These are phyloP conservation scores for Falco concolor DNA, from an alignment of 2,797 vertebrate genomes.

Conservation along the genomic window DNA sequence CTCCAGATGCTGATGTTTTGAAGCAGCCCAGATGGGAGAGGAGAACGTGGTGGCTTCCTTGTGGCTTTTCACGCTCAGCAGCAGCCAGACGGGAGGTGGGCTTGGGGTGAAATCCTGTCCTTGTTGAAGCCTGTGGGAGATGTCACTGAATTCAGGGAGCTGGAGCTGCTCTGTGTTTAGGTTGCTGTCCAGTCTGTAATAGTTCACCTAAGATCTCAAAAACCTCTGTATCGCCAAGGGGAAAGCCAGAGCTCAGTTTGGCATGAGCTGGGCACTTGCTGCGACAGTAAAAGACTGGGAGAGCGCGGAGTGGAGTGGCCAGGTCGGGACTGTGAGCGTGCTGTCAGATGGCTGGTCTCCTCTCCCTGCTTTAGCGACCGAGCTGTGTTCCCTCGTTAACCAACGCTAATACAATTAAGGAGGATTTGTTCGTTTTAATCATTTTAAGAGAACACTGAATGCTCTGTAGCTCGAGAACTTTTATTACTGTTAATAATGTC, in stretches of 20 bases:
- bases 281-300: accelerated
- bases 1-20: neutral
- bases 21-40: neutral
- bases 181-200: accelerated
- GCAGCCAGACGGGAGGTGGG: neutral
- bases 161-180: neutral
- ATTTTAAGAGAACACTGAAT: neutral
- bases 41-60: neutral
- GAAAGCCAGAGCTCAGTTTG: accelerated
- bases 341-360: neutral
- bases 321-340: neutral
- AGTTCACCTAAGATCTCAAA: neutral
- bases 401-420: neutral
- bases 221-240: neutral
- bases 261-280: neutral
- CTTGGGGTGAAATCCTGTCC: neutral
- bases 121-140: neutral
- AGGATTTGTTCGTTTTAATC: neutral
- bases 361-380: neutral
- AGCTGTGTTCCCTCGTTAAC: neutral
- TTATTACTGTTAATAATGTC: neutral
- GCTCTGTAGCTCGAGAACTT: neutral
- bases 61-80: neutral
- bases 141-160: neutral
- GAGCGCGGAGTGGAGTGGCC: neutral